These are phyloP conservation scores for Bubalus kerabau DNA, from an alignment of 2,113 vertebrate species.

Conservation along the genomic window DNA sequence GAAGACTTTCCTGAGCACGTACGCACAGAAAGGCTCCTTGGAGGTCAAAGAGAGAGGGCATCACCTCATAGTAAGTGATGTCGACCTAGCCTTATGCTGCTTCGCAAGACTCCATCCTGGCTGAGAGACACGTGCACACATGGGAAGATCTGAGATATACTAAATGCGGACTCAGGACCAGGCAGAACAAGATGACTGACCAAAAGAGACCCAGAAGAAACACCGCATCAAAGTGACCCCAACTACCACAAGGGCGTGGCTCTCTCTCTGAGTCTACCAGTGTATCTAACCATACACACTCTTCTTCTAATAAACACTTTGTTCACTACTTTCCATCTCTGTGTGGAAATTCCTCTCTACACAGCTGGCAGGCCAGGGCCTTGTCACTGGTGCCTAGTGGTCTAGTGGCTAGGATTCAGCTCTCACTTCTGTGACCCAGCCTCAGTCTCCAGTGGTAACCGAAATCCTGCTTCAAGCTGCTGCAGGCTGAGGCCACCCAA, in stretches of 20 bases:
- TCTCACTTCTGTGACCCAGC: neutral
- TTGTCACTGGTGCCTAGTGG: neutral
- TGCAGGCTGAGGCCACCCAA: neutral
- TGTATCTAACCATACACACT: neutral
- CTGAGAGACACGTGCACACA: accelerated
- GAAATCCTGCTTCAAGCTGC: neutral
- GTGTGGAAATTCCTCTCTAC: neutral
- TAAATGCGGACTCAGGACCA: neutral
- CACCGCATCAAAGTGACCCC: neutral
- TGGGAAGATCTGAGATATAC: neutral
- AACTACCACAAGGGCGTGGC: neutral
- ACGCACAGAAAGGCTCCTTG: neutral
- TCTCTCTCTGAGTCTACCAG: neutral
- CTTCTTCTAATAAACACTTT: neutral
- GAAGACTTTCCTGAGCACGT: neutral
- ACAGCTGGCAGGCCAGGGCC: neutral
- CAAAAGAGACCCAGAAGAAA: neutral
- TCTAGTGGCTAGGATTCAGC: neutral
- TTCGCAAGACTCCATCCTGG: neutral
- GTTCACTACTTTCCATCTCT: neutral
- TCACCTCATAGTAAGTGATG: neutral
- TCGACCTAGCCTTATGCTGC: neutral
- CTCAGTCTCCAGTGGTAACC: neutral
- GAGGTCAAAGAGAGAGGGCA: neutral
- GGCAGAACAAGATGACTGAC: neutral